Base-by-base conservation (phyloP, 2,797 vertebrate species). In the Onychomys leucogaster region DNA sequence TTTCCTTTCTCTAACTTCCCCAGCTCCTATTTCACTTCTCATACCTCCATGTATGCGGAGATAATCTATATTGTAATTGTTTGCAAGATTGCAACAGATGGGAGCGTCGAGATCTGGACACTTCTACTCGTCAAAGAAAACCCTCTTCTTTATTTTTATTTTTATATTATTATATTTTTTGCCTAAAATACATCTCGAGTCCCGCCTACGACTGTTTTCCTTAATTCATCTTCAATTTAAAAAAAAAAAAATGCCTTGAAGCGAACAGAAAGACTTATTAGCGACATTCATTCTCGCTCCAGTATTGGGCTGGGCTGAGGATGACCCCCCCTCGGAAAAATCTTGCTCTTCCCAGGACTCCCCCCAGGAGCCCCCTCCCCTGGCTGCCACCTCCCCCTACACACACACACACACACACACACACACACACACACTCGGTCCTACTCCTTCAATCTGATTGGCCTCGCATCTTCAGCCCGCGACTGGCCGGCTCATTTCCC, bases 41-140 rank as follows among this genome's bases (percentile, higher is more conserved):
- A 73, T 71, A 55, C 89, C 77, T 88, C 92, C 90, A 41, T 92
- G 59, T 82, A 85, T 46, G 89, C 8, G 25, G 59, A 96, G 76
- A 97, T 91, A 93, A 86, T 81, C 92, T 94, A 77, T 96, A 97
- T 98, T 97, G 96, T 93, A 97, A 98, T 98, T 97, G 97, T 97
- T 98, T 98, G 96, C 97, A 96, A 98, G 97, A 96, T 97, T 98
- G 98, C 98, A 98, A 98, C 98, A 98, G 98, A 98, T 98, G 98
- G 98, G 98, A 90, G 96, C 96, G 75, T 96, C 94, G 90, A 98
- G 97, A 98, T 97, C 98, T 97, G 97, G 96, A 92, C 97, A 97
- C 94, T 97, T 97, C 98, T 98, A 95, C 97, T 95, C 97, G 59
- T 96, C 97, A 97, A 98, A 98, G 97, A 97, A 96, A 97, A 92